phyloP scores from a whole-genome alignment of 2,797 vertebrate species.

The Pseudomugil gertrudae region DNA sequence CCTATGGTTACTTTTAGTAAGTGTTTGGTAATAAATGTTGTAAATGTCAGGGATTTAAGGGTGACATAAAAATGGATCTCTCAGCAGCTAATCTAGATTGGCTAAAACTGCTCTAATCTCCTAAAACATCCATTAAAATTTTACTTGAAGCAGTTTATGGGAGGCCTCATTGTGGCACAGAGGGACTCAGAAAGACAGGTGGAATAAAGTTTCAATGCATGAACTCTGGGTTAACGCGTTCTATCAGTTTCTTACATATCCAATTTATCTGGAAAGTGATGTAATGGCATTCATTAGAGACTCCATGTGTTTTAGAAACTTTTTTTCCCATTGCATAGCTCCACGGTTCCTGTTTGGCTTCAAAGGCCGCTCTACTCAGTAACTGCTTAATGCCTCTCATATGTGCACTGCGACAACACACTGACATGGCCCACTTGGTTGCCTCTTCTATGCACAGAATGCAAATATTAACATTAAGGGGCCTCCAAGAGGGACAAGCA shows the following conservation, averaged over 20 bases:
- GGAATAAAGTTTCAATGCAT: constrained; percentile 1
- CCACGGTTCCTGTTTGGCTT: constrained; percentile 59
- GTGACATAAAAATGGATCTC: constrained; percentile 26
- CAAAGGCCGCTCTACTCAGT: constrained; percentile 69
- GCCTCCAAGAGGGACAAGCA: constrained; percentile 45
- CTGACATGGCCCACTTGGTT: constrained; percentile 48
- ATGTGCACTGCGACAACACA: constrained; percentile 62
- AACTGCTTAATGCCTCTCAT: constrained; percentile 75
- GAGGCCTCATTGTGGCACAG: constrained; percentile 23
- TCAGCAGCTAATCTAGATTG: constrained; percentile 30
- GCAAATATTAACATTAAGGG: constrained; percentile 78
- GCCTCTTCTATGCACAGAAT: constrained; percentile 71
- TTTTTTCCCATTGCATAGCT: constrained; percentile 31
- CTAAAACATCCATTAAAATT: constrained; percentile 48
- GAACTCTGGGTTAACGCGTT: constrained; percentile 27
- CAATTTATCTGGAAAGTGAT: constrained; percentile 72
- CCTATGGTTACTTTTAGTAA: constrained; percentile 35
- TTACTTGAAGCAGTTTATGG: constrained; percentile 38
- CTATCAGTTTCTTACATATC: constrained; percentile 44
- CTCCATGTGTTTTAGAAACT: constrained; percentile 57
- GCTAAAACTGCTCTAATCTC: constrained; percentile 15
- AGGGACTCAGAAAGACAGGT: constrained; percentile 22
- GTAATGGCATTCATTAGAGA: constrained; percentile 72
- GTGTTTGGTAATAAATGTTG: constrained; percentile 26
- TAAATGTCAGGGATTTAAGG: constrained; percentile 24